These are phyloP conservation scores for Gasterosteus aculeatus DNA, from an alignment of 2,113 vertebrate genomes.

Conservation along the genomic window DNA sequence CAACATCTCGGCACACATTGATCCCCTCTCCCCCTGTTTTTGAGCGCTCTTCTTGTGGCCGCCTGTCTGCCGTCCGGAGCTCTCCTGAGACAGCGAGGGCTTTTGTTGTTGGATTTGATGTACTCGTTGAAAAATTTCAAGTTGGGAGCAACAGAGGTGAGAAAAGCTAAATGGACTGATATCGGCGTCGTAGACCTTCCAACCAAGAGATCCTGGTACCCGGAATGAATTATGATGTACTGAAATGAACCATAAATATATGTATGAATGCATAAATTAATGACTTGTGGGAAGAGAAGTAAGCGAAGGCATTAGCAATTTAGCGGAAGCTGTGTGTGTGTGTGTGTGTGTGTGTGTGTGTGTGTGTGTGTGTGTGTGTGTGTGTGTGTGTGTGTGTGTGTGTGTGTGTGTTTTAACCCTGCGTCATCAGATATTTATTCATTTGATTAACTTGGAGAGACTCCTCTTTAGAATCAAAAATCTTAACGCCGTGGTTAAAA, in stretches of 20 bases:
- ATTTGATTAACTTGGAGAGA: constrained; percentile 28
- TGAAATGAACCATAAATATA: constrained; percentile 63
- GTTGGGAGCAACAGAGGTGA: neutral
- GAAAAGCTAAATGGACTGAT: neutral
- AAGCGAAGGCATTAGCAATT: constrained; percentile 64
- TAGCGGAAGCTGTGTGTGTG: constrained; percentile 63
- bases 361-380: constrained; percentile 53
- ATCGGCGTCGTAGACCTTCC: neutral
- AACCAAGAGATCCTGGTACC: constrained; percentile 29
- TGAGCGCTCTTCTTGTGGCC: constrained; percentile 40
- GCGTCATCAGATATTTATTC: constrained; percentile 44
- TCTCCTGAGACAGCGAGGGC: neutral
- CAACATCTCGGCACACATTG: constrained; percentile 59
- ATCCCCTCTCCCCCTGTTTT: constrained; percentile 39
- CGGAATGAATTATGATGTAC: constrained; percentile 47
- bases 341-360: constrained; percentile 70
- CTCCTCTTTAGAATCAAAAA: constrained; percentile 4
- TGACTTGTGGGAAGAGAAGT: constrained; percentile 30
- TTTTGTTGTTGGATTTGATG: constrained; percentile 26
- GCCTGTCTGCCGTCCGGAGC: constrained; percentile 26
- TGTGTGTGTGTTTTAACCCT: constrained; percentile 67
- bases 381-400: constrained; percentile 32
- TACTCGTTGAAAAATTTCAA: constrained; percentile 15
- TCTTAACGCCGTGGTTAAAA: constrained; percentile 33
- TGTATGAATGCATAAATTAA: constrained; percentile 66